Evolutionary conservation across 2,888 invertebrate genomes (phyloP).

Genomic region (Drosophila quasianomalipes): DNA sequence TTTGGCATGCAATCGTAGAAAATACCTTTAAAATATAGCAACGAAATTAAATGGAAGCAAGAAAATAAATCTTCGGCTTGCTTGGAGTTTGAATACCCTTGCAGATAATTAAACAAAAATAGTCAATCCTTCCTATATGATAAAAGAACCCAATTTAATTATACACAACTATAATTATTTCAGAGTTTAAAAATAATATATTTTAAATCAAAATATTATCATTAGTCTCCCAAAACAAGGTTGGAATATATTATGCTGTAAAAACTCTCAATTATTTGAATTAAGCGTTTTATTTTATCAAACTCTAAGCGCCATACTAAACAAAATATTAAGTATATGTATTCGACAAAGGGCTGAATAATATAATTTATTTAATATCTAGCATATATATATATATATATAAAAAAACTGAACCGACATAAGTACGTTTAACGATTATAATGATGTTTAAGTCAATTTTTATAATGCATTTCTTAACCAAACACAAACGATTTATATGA

Average conservation of each 20-base stretch:
- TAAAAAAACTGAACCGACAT: slow-evolving; percentile 20
- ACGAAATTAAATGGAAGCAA: slow-evolving; percentile 37
- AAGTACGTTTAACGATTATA: slow-evolving; percentile 31
- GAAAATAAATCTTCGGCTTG: slow-evolving; percentile 4
- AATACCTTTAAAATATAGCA: slow-evolving; percentile 46
- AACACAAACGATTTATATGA: slow-evolving; percentile 17
- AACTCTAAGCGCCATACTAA: slow-evolving; percentile 48
- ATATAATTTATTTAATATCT: slow-evolving; percentile 52
- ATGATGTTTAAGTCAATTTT: slow-evolving; percentile 62
- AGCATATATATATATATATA: slow-evolving; percentile 40
- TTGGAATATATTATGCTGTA: slow-evolving; percentile 24
- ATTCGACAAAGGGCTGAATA: slow-evolving; percentile 46
- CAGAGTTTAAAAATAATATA: background rate
- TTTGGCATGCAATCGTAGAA: slow-evolving; percentile 69
- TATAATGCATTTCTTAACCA: slow-evolving; percentile 29
- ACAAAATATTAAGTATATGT: slow-evolving; percentile 35
- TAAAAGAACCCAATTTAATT: background rate
- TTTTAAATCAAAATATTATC: background rate
- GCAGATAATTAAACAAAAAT: background rate
- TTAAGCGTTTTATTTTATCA: slow-evolving; percentile 22
- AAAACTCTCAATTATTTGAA: slow-evolving; percentile 18
- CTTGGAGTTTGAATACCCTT: slow-evolving; percentile 1
- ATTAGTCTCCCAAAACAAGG: slow-evolving; percentile 6
- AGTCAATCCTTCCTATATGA: background rate
- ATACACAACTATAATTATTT: background rate